Base-by-base conservation (phyloP, 2,797 vertebrate species). In the Centroberyx gerrardi region DNA sequence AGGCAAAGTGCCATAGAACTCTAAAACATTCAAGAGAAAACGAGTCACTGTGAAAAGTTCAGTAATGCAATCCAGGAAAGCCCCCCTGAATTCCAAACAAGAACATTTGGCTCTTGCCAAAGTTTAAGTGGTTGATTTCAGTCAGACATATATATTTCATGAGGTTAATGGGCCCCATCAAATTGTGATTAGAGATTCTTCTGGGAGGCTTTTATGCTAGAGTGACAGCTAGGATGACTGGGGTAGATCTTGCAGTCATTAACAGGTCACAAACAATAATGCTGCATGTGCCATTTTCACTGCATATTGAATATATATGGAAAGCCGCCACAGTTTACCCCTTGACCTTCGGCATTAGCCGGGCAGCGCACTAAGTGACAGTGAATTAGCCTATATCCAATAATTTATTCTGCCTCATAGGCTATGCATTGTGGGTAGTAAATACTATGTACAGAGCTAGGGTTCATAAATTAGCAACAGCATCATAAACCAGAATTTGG, bases 71-170 rank as follows among this genome's bases (percentile, higher is more conserved):
- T 71, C 80, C 49, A 53, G 69, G 46, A 78, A 82, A 72, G 61
- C 78, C 73, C 85, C 13, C 2, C 48, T 76, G 80, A 87, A 87
- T 90, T 84, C 86, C 86, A 86, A 86, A 90, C 76, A 88, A 72
- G 81, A 82, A 86, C 81, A 76, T 82, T 87, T 88, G 74, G 74
- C 84, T 82, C 77, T 85, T 93, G 92, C 88, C 93, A 93, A 94
- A 92, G 81, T 93, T 92, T 90, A 93, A 94, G 90, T 92, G 90
- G 90, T 88, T 85, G 82, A 89, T 90, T 92, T 89, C 82, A 93
- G 89, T 93, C 81, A 77, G 79, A 86, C 82, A 88, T 91, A 86
- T 93, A 93, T 92, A 92, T 92, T 93, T 93, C 85, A 93, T 93
- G 90, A 91, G 81, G 82, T 87, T 91, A 93, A 94, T 91, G 88